Base-by-base conservation (phyloP, 2,888 invertebrate genomes). In the Amblyjoppa proteus region DNA sequence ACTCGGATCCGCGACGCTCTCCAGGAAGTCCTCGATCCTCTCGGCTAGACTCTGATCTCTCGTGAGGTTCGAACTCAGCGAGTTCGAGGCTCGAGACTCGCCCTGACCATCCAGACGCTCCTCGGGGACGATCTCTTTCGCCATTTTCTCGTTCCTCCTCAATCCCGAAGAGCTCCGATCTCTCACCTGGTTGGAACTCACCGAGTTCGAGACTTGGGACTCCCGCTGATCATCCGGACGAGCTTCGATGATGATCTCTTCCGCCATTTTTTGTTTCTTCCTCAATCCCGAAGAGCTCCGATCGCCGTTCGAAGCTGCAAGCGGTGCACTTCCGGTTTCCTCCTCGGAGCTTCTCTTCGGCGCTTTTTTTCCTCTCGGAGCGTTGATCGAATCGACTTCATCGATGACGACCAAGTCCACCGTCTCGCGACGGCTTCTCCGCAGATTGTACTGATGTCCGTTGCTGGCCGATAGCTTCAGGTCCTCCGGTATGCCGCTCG, bases 371-470 rank as follows among this genome's bases (percentile, higher is more conserved):
- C 13, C 58, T 76, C 13, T 49, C 20, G 3, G 56, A 64, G 13
- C 76, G 66, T 49, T 51, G 13, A 11, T 76, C 58, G n/a, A 56
- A 13, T 51, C 78, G 58, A 58, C 25, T 16, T 61, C 64, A 4
- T 64, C 64, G 31, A 61, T 61, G 3, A 61, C 61, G 66, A 82
- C 83, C 45, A 81, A 34, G 2, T 85, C 80, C 25, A 81, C 73
- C 11, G 73, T 77, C 0, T 56, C 81, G 9, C 64, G 58, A 49
- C 69, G 58, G 25, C 31, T 61, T 34, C 66, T 80, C 28, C 87
- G 78, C 20, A 87, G 80, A 71, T 85, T 87, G 80, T 79, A 85
- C 7, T 58, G 79, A 28, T 58, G 64, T 45, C 78, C 71, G 49
- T 45, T 70, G 28, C 38, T 9, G 11, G 49, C 31, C 1, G 74